These are phyloP conservation scores for Caenorhabditis macrosperma DNA, from an alignment of 2,888 invertebrate genomes.

Conservation along the genomic window DNA sequence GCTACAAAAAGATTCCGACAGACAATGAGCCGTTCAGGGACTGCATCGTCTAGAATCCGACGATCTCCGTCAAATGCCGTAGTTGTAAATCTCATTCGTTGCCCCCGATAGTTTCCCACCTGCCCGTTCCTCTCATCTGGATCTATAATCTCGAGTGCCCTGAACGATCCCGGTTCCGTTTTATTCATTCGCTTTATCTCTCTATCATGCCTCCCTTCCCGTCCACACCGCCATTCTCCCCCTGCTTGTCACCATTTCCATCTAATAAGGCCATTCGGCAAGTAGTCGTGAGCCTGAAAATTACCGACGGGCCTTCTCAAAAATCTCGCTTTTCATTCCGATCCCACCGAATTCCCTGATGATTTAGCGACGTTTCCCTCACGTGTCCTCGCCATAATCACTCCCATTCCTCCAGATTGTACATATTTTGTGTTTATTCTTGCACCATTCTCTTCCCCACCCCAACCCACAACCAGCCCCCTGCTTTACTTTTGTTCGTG, in stretches of 20 bases:
- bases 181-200: neutral
- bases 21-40: conserved; percentile 3
- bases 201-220: neutral
- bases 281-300: too few species aligned
- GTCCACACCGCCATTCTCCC: neutral
- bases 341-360: neutral
- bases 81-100: too few species aligned
- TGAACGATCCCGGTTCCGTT: neutral
- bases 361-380: too few species aligned
- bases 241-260: neutral
- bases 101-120: neutral
- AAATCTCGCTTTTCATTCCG: neutral
- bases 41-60: neutral
- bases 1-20: conserved; percentile 26
- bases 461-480: too few species aligned
- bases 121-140: neutral
- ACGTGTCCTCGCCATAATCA: neutral
- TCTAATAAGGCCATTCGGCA: neutral
- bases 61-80: neutral
- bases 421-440: conserved; percentile 49
- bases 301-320: too few species aligned
- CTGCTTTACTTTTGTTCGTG: neutral
- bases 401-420: conserved; percentile 1
- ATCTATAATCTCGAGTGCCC: neutral
- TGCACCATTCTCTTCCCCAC: conserved; percentile 11